phyloP scores from a whole-genome alignment of 1,140 invertebrate genomes.

The Sogatella furcifera region DNA sequence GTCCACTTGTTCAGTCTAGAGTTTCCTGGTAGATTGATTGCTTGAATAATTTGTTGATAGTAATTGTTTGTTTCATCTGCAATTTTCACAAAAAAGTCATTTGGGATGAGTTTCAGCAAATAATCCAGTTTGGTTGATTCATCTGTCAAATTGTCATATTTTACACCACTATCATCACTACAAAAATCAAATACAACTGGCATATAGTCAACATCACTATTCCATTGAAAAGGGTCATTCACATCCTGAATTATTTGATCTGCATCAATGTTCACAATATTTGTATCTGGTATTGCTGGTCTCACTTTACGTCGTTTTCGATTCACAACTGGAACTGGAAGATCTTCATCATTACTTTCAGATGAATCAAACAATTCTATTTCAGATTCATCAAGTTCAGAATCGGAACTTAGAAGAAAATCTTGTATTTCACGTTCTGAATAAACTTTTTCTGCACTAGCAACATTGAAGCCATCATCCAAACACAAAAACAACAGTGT shows the following conservation, averaged over 20 bases:
- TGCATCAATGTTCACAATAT: background rate
- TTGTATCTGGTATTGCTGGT: background rate
- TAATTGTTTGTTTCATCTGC: conserved; percentile 1
- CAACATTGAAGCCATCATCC: background rate
- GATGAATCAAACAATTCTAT: background rate
- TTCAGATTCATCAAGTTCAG: background rate
- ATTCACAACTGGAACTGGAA: background rate
- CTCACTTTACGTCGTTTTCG: background rate
- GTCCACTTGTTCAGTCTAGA: background rate
- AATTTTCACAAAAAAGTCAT: background rate
- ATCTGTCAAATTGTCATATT: background rate
- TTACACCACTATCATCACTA: background rate
- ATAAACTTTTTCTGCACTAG: background rate
- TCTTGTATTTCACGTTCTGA: background rate
- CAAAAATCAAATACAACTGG: background rate
- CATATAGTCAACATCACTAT: background rate
- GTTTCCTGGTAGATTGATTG: background rate
- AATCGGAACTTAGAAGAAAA: background rate
- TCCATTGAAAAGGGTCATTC: background rate
- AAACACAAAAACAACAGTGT: background rate
- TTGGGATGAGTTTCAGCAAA: background rate
- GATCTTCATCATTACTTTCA: background rate
- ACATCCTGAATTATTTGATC: background rate
- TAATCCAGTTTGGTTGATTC: background rate
- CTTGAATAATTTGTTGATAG: background rate